Conservation (phyloP, 2,888 invertebrate species). For the Cactoblastis cactorum region DNA sequence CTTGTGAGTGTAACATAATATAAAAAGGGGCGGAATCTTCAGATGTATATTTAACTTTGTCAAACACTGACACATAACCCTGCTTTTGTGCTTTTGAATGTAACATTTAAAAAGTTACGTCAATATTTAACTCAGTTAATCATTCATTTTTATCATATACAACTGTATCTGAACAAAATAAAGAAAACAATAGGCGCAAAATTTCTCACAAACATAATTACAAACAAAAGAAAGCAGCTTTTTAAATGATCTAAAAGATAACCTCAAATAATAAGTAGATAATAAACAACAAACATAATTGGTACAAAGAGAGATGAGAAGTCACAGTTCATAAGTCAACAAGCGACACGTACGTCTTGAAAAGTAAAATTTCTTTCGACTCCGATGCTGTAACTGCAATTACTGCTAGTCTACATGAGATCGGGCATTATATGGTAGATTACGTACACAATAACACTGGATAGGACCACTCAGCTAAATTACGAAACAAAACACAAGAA, state of each 20-base stretch:
- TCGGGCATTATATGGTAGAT: constrained; percentile 56
- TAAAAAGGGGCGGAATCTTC: no score
- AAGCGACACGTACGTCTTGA: constrained; percentile 45
- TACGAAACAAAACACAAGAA: constrained; percentile 71
- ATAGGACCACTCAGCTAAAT: constrained; percentile 54
- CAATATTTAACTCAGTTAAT: no score
- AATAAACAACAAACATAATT: constrained; percentile 3
- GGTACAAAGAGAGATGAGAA: constrained; percentile 26
- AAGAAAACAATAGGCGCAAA: no score
- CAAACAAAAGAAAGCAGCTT: background rate
- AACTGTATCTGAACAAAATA: no score
- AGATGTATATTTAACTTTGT: no score
- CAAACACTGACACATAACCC: no score
- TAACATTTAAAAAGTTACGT: no score
- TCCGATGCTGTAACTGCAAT: constrained; percentile 56
- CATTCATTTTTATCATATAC: no score
- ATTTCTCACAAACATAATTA: background rate
- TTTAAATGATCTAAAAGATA: constrained; percentile 5
- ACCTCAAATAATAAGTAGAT: background rate
- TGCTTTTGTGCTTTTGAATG: no score
- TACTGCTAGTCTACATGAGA: constrained; percentile 56
- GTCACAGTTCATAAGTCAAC: constrained; percentile 50
- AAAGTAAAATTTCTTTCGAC: constrained; percentile 38
- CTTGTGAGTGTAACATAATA: background rate
- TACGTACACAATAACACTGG: constrained; percentile 49